Percentiles rank a stretch among this genome's conserved stretches.
Conservation (phyloP, 2,888 invertebrate genomes). For the Thyatira batis region DNA sequence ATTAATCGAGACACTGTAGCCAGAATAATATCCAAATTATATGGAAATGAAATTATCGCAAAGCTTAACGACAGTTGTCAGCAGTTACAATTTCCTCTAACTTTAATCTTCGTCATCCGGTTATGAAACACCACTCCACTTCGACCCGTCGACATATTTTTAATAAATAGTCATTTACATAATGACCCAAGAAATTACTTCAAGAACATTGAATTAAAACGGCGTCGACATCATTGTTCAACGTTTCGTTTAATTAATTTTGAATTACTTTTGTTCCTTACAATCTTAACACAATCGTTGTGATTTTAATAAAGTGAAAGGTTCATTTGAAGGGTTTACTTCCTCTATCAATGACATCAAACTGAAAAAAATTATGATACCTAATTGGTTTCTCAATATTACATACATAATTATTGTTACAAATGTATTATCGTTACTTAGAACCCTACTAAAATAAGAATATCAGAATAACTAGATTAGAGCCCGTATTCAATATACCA, state of each 20-base stretch:
- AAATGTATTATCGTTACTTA: too few species aligned
- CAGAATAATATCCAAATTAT: background rate
- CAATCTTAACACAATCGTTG: constrained; percentile 17
- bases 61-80: constrained; percentile 11
- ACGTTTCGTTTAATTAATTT: constrained; percentile 49
- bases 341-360: background rate
- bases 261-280: constrained; percentile 40
- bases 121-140: background rate
- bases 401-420: too few species aligned
- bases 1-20: too few species aligned
- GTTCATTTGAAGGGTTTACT: background rate
- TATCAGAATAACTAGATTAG: too few species aligned
- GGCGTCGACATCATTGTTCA: constrained; percentile 41
- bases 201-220: constrained; percentile 42
- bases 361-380: background rate
- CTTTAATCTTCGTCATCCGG: background rate
- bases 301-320: background rate
- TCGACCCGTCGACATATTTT: constrained; percentile 30
- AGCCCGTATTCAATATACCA: background rate
- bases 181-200: constrained; percentile 46
- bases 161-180: constrained; percentile 51
- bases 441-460: too few species aligned
- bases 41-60: background rate
- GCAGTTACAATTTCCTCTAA: constrained; percentile 46
- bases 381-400: background rate